Percentiles rank a stretch among this genome's conserved stretches.
These are phyloP conservation scores for Nymphicus hollandicus DNA, from an alignment of 2,113 vertebrate species.

Conservation along the genomic window DNA sequence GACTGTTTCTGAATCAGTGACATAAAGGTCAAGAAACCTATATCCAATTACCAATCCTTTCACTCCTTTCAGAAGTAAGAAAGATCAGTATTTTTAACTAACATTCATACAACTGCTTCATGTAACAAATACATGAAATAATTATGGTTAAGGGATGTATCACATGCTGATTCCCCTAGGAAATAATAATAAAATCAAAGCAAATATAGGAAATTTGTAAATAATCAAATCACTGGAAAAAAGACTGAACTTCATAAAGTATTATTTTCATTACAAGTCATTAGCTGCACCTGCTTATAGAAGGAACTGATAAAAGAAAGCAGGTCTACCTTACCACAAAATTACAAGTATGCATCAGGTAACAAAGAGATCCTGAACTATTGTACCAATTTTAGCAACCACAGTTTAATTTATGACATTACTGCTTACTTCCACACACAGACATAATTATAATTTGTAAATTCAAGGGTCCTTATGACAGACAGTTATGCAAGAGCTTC, in stretches of 20 bases:
- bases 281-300: background rate
- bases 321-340: background rate
- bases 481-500: background rate
- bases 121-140: background rate
- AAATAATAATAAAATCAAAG: background rate
- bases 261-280: background rate
- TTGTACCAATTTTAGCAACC: background rate
- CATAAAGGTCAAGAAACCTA: constrained; percentile 12
- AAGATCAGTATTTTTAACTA: background rate
- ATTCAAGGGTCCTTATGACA: background rate
- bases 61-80: background rate
- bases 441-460: background rate
- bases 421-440: background rate
- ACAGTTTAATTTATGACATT: background rate
- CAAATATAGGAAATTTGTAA: background rate
- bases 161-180: background rate
- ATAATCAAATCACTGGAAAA: background rate
- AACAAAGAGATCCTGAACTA: background rate
- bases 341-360: background rate
- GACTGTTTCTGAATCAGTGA: background rate
- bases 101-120: background rate
- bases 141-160: background rate
- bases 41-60: constrained; percentile 34
- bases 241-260: background rate
- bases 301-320: background rate